Evolutionary conservation across 1,140 invertebrate species (phyloP).

Genomic region (Brachionus asplanchnoidis): DNA sequence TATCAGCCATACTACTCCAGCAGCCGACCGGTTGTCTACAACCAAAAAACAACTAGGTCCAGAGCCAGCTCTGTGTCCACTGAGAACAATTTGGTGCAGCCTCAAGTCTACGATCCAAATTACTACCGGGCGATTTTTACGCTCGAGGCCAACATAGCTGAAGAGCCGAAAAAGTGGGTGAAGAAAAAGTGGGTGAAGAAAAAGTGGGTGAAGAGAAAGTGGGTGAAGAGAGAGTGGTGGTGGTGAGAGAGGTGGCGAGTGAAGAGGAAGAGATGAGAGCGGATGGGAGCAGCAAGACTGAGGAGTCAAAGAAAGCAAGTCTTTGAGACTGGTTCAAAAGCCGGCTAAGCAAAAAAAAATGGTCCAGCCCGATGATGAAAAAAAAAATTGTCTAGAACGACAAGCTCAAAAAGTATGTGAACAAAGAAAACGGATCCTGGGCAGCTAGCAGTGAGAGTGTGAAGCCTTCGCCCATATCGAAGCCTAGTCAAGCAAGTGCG

Average conservation of each 20-base stretch:
- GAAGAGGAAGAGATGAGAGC: not conserved
- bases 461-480: not conserved
- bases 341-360: constrained; percentile 8
- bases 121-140: not conserved
- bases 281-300: not conserved
- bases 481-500: not conserved
- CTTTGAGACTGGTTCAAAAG: not conserved
- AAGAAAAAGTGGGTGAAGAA: no score
- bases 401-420: constrained; percentile 34
- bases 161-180: no score
- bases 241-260: no score
- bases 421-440: not conserved
- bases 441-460: not conserved
- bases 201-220: no score
- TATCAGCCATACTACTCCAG: not conserved
- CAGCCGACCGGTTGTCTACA: not conserved
- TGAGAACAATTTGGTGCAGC: not conserved
- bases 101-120: not conserved
- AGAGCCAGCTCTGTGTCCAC: not conserved
- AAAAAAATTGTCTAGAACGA: constrained; percentile 31
- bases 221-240: no score
- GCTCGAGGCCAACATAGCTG: not conserved
- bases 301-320: not conserved
- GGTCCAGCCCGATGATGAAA: constrained; percentile 14
- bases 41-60: not conserved